Conservation (phyloP, 2,113 vertebrate genomes). For the Crotalus tigris region DNA sequence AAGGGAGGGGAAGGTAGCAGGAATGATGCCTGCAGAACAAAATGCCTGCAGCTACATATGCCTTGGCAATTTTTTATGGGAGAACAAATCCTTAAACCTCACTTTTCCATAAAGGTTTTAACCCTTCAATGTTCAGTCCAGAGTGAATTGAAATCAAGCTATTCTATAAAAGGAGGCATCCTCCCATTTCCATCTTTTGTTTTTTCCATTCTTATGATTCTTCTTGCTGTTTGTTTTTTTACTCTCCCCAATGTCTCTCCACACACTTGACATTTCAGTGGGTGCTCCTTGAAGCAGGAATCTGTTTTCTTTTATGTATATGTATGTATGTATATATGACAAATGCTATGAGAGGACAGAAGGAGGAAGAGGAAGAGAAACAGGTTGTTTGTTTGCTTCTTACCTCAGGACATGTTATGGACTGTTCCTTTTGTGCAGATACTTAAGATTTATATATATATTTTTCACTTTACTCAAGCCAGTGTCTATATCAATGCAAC, state of each 20-base stretch:
- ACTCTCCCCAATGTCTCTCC: neutral
- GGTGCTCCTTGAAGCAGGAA: neutral
- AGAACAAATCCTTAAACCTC: neutral
- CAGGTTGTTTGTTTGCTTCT: neutral
- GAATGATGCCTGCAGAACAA: neutral
- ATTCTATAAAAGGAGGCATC: neutral
- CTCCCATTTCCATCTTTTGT: neutral
- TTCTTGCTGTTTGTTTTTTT: neutral
- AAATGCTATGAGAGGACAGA: neutral
- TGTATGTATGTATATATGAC: neutral
- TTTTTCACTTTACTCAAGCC: neutral
- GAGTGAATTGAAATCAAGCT: neutral
- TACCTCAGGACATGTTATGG: neutral
- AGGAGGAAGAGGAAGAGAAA: neutral
- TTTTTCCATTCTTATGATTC: neutral
- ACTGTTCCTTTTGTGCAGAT: neutral
- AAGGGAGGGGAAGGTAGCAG: neutral
- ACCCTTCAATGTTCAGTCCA: neutral
- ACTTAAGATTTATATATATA: neutral
- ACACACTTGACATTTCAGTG: neutral
- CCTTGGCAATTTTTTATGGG: neutral
- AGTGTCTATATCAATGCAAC: neutral
- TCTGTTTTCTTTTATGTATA: neutral
- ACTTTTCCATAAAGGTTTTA: neutral
- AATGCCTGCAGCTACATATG: neutral